These are phyloP conservation scores for Noturus placidus DNA, from an alignment of 2,113 vertebrate genomes.

Conservation along the genomic window DNA sequence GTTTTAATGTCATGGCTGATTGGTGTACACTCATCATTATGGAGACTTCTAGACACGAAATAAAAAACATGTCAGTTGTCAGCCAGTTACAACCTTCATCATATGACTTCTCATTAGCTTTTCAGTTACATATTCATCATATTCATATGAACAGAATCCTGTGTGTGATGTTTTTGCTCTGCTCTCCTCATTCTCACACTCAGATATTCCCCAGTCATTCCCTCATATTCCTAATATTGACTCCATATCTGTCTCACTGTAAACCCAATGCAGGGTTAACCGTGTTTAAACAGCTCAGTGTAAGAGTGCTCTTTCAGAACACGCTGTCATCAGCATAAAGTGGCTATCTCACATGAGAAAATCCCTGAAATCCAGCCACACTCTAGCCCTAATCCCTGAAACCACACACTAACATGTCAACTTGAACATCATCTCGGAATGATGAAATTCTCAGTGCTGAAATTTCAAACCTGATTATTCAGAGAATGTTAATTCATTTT, in stretches of 20 bases:
- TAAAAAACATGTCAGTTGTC: background rate
- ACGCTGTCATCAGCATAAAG: constrained; percentile 8
- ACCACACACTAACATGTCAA: constrained; percentile 25
- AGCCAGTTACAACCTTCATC: background rate
- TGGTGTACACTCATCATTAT: background rate
- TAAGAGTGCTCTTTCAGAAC: background rate
- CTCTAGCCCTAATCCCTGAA: constrained; percentile 14
- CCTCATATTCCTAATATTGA: background rate
- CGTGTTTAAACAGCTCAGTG: constrained; percentile 1
- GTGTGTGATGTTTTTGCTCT: background rate
- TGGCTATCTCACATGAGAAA: background rate
- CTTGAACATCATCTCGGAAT: background rate
- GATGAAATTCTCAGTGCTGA: background rate
- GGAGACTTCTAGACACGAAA: background rate
- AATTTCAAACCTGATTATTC: background rate
- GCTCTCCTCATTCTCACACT: background rate
- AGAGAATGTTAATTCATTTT: background rate
- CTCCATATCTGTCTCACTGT: background rate
- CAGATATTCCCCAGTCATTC: background rate
- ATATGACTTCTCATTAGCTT: background rate
- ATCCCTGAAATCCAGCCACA: constrained; percentile 23
- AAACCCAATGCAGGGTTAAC: background rate
- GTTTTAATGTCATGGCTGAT: too few relatives aligned
- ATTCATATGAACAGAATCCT: background rate
- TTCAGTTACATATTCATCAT: background rate